A percentile compares a stretch with the other conserved stretches of the same genome.
Evolutionary conservation across 2,797 vertebrate species (phyloP).

Genomic region (Myotis daubentonii): DNA sequence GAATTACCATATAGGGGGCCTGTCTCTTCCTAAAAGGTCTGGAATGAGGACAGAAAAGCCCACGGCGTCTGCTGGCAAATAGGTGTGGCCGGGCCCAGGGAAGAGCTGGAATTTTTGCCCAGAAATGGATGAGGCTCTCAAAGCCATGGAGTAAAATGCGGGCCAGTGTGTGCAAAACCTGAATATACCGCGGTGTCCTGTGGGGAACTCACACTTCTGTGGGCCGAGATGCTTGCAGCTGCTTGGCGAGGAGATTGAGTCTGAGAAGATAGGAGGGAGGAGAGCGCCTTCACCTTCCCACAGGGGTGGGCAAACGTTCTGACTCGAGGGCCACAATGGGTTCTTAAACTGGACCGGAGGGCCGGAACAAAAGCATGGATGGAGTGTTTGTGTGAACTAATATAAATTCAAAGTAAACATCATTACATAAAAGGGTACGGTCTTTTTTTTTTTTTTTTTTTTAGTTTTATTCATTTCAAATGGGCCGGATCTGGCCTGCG

Average conservation of each 20-base stretch:
- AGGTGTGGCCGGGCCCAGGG: not conserved
- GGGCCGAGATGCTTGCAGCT: constrained; percentile 26
- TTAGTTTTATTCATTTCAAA: too few relatives aligned
- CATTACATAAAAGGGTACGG: too few relatives aligned
- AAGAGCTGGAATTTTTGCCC: not conserved
- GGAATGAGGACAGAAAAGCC: not conserved
- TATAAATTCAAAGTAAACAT: too few relatives aligned
- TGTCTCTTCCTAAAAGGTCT: not conserved
- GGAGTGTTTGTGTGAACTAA: too few relatives aligned
- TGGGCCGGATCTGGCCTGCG: too few relatives aligned
- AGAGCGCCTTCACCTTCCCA: not conserved
- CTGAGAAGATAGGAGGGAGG: not conserved
- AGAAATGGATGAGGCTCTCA: not conserved
- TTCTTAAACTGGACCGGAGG: too few relatives aligned
- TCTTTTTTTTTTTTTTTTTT: too few relatives aligned
- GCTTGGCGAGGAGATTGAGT: constrained; percentile 30
- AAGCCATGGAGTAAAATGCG: not conserved
- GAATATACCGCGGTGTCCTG: not conserved
- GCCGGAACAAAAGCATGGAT: too few relatives aligned
- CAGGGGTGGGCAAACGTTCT: too few relatives aligned
- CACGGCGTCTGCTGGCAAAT: not conserved
- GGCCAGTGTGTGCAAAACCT: not conserved
- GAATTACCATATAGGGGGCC: not conserved
- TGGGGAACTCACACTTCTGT: not conserved
- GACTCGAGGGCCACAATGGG: too few relatives aligned